Percentiles rank a stretch among this genome's conserved stretches.
Conservation (phyloP, 2,113 vertebrate genomes). For the Struthidea cinerea region DNA sequence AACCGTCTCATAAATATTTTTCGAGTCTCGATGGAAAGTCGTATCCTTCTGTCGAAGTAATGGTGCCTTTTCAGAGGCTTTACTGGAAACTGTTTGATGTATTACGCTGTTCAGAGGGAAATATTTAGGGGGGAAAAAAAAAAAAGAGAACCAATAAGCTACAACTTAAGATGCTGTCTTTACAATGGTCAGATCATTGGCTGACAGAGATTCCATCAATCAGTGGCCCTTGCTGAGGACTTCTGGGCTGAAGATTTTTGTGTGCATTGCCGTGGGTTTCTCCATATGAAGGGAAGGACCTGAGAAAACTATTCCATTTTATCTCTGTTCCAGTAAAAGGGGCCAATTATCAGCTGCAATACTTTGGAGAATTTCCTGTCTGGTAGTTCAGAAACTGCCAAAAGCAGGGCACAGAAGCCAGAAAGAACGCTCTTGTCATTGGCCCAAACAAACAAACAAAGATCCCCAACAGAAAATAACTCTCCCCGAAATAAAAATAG, state of each 20-base stretch:
- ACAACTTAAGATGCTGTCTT: neutral
- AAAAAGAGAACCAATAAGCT: neutral
- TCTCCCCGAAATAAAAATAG: slow-evolving; percentile 14
- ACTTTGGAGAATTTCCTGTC: slow-evolving; percentile 72
- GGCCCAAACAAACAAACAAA: slow-evolving; percentile 60
- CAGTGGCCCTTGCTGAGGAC: neutral
- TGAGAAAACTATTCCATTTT: slow-evolving; percentile 59
- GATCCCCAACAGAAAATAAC: slow-evolving; percentile 30
- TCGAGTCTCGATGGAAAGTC: neutral
- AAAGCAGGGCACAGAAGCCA: slow-evolving; percentile 53
- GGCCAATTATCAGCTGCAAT: slow-evolving; percentile 71
- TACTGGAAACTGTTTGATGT: neutral
- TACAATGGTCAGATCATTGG: neutral
- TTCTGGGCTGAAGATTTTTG: neutral
- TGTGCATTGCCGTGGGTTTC: neutral
- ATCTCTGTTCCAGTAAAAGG: slow-evolving; percentile 69
- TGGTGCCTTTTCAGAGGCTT: neutral
- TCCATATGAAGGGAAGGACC: slow-evolving; percentile 43
- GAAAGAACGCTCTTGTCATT: slow-evolving; percentile 49
- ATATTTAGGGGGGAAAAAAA: neutral
- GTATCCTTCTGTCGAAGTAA: neutral
- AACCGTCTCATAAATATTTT: slow-evolving; percentile 2
- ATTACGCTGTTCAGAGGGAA: neutral
- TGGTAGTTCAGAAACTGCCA: slow-evolving; percentile 71
- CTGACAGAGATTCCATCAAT: neutral